Evolutionary conservation across 2,797 vertebrate genomes (phyloP).

Genomic region (Bovichtus variegatus): DNA sequence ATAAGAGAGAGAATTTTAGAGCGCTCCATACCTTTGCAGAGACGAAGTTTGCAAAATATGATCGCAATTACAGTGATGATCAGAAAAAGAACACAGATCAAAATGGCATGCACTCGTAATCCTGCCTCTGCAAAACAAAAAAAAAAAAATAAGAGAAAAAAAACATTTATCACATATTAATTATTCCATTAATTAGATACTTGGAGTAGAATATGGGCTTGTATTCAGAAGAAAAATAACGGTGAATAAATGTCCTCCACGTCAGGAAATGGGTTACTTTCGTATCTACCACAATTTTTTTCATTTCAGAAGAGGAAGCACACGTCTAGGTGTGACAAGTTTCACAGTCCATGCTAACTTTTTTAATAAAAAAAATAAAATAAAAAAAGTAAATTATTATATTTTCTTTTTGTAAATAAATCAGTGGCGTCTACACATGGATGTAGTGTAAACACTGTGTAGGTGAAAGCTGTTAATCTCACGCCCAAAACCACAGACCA

Average conservation of each 20-base stretch:
- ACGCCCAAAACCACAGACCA: constrained; percentile 51
- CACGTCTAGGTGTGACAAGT: background rate
- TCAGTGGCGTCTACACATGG: background rate
- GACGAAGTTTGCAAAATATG: fast-evolving
- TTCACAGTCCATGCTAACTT: background rate
- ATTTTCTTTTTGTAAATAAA: too few relatives aligned
- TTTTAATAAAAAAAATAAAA: too few relatives aligned
- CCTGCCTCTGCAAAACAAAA: background rate
- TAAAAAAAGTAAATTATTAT: too few relatives aligned
- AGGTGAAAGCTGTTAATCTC: constrained; percentile 25
- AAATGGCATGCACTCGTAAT: fast-evolving
- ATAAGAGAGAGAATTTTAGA: background rate
- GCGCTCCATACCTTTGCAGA: background rate
- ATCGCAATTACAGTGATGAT: fast-evolving
- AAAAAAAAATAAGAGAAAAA: background rate
- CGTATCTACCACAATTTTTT: background rate
- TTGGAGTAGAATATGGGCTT: background rate
- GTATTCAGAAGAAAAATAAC: background rate
- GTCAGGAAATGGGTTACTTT: background rate
- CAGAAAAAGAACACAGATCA: too few relatives aligned
- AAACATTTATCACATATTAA: background rate
- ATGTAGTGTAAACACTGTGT: background rate
- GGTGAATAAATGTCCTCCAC: background rate
- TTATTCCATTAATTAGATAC: background rate
- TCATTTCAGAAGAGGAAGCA: constrained; percentile 10